Percentiles rank a stretch among this genome's conserved stretches.
Evolutionary conservation across 2,888 invertebrate species (phyloP).

Genomic region (Pammene fasciana): DNA sequence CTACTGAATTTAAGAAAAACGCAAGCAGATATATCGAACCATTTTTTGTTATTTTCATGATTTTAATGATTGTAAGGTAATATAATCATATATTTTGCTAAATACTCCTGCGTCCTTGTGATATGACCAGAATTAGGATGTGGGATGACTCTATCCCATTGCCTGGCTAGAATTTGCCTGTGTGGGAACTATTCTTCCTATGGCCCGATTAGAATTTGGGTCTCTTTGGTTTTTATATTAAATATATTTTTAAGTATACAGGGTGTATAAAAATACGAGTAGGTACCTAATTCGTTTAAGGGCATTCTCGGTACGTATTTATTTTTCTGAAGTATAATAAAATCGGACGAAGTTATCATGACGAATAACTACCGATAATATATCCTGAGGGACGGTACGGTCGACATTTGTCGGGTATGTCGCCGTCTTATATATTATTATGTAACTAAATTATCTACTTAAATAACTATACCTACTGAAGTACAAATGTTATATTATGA

Average conservation of each 20-base stretch:
- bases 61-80: slow-evolving; percentile 14
- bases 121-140: slow-evolving; percentile 16
- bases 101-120: slow-evolving; percentile 14
- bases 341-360: too few relatives aligned
- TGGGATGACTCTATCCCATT: slow-evolving; percentile 19
- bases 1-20: slow-evolving; percentile 12
- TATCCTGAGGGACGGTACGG: too few relatives aligned
- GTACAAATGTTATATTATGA: too few relatives aligned
- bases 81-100: slow-evolving; percentile 16
- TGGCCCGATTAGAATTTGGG: slow-evolving; percentile 5
- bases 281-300: slow-evolving; percentile 1
- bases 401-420: too few relatives aligned
- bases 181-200: slow-evolving; percentile 17
- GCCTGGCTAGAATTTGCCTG: slow-evolving; percentile 20
- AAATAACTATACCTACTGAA: background rate
- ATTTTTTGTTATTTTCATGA: slow-evolving; percentile 12
- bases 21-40: slow-evolving; percentile 6
- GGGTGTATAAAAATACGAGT: slow-evolving; percentile 14
- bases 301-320: background rate
- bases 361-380: too few relatives aligned
- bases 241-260: too few relatives aligned
- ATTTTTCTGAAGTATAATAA: too few relatives aligned
- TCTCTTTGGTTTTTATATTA: too few relatives aligned
- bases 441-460: background rate
- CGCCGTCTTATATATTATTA: too few relatives aligned